Evolutionary conservation across 2,797 vertebrate genomes (phyloP).

Genomic region (Podarcis siculus): DNA sequence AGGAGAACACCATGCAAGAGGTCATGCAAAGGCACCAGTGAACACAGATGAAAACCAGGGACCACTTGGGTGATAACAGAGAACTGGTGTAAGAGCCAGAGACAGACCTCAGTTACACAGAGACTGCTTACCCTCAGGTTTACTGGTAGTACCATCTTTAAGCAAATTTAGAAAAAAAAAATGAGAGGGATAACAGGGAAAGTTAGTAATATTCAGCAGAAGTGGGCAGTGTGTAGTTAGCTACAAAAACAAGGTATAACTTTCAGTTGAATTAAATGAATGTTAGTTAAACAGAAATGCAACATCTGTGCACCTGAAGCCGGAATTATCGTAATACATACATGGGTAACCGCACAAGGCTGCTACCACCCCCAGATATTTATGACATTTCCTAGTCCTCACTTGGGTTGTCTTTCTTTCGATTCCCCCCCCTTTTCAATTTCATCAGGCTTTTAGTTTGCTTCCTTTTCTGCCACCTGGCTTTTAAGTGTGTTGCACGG

Average conservation of each 20-base stretch:
- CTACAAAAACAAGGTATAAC: slow-evolving; percentile 67
- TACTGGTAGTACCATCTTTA: slow-evolving; percentile 97
- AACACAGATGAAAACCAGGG: slow-evolving; percentile 79
- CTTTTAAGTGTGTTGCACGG: neutral
- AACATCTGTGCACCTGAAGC: neutral
- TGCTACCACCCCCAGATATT: neutral
- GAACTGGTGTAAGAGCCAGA: slow-evolving; percentile 67
- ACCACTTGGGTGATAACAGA: slow-evolving; percentile 74
- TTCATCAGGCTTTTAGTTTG: neutral
- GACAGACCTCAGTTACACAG: slow-evolving; percentile 80
- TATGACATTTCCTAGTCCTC: neutral
- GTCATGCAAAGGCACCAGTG: slow-evolving; percentile 87
- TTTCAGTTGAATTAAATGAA: slow-evolving; percentile 62
- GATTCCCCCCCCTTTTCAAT: neutral
- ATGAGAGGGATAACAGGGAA: slow-evolving; percentile 83
- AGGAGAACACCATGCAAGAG: slow-evolving; percentile 84
- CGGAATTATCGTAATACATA: neutral
- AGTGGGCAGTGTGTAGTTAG: slow-evolving; percentile 72
- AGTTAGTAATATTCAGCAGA: slow-evolving; percentile 78
- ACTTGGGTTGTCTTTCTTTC: neutral
- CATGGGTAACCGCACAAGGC: neutral
- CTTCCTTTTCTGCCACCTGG: neutral
- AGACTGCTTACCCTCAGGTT: slow-evolving; percentile 95
- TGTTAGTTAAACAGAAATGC: slow-evolving; percentile 54
- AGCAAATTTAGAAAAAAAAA: slow-evolving; percentile 86